phyloP scores from a whole-genome alignment of 2,113 vertebrate species.

The Phylloscopus trochilus region DNA sequence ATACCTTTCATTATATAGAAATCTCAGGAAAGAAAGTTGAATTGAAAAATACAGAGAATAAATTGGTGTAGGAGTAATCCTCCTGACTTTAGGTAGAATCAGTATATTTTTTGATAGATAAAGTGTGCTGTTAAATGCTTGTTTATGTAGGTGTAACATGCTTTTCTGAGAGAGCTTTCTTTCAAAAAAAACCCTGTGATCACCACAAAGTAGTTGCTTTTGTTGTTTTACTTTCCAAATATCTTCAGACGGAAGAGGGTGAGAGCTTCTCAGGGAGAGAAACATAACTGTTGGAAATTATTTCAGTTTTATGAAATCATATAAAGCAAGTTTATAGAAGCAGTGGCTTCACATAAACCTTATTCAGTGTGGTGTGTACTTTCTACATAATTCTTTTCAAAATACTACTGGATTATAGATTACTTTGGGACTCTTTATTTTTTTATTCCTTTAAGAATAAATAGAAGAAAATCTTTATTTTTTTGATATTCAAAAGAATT shows the following conservation, averaged over 20 bases:
- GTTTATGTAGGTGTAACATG: neutral
- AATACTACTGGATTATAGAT: neutral
- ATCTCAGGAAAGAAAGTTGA: neutral
- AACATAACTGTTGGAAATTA: neutral
- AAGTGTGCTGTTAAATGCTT: neutral
- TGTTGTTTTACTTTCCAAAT: neutral
- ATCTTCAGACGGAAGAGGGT: neutral
- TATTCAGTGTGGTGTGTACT: neutral
- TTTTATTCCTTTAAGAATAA: neutral
- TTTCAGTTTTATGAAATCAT: neutral
- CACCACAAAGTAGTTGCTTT: neutral
- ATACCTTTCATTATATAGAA: neutral
- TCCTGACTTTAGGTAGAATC: neutral
- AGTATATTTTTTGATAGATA: neutral
- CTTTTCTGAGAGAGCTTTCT: neutral
- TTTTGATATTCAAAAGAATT: neutral
- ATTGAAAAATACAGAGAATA: neutral
- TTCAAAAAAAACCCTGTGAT: neutral
- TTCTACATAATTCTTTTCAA: neutral
- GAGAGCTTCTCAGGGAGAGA: neutral
- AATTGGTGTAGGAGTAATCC: fast-evolving
- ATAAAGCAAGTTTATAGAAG: neutral
- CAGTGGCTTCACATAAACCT: neutral
- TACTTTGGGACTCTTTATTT: neutral
- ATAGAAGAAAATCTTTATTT: neutral